Evolutionary conservation across 2,797 vertebrate species (phyloP), one percentile per base, ranked within the genome.

Genomic region (Neosalanx taihuensis): DNA sequence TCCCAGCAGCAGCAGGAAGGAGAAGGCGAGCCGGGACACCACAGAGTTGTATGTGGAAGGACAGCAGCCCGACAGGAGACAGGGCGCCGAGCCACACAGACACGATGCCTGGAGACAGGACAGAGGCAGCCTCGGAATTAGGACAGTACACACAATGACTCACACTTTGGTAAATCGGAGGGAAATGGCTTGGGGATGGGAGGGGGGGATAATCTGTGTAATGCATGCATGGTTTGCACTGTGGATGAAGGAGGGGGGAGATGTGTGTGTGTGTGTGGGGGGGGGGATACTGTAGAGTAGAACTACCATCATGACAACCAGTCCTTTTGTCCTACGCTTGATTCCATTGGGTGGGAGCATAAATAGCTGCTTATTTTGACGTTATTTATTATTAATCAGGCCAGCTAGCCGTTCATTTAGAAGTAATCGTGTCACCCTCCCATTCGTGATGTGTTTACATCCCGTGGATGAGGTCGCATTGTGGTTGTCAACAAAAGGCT

Each of bases 11-110:
- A 98, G 90, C 76, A 98, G 92, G 84, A 92, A 84, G 31, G 95
- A 95, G 92, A 96, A 99, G 73, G 93, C 83, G 78, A 99, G 91
- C 49, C 96, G 94, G 62, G 90, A 94, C 72, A 97, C 9, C 0
- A 95, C 97, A 73, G 97, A 98, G 89, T 92, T 98, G 85, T 87
- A 93, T n/a, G 93, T 82, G 0, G 95, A 94, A 2, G 96, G 97
- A 80, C 97, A 99, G 86, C 96, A 99, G 86, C 90, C 84, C 0
- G 95, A 98, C 73, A 99, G 89, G 66, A 98, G 81, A 77, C 97
- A 98, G 3, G 95, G 91, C 1, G 95, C 96, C 0, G 95, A 95
- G 79, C 97, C 95, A 0, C 97, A 99, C 81, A 99, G 88, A 85
- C 97, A 99, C 2, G 96, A 98, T 0, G 89, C 95, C 97, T 98